Percentiles rank a stretch among this genome's conserved stretches.
These are phyloP conservation scores for Clarias pachynema DNA, from an alignment of 2,797 vertebrate genomes.

Conservation along the genomic window DNA sequence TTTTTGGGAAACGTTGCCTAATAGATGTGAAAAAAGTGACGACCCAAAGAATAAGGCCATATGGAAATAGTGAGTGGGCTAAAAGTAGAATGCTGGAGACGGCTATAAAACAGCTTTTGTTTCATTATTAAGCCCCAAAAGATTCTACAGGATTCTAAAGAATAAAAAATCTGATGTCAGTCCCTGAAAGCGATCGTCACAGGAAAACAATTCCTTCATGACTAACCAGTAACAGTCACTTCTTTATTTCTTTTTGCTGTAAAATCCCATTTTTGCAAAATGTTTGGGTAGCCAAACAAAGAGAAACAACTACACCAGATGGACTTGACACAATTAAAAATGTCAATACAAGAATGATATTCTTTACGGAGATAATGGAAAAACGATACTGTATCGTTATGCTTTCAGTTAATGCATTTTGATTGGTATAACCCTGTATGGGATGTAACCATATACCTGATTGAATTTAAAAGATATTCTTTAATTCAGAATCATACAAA, in stretches of 20 bases:
- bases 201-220: background rate
- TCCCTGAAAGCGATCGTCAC: constrained; percentile 19
- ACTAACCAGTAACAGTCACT: background rate
- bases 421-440: background rate
- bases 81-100: constrained; percentile 11
- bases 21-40: constrained; percentile 7
- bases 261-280: background rate
- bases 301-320: background rate
- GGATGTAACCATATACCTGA: background rate
- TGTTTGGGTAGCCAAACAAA: background rate
- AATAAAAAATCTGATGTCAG: constrained; percentile 19
- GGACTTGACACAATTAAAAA: too few species aligned
- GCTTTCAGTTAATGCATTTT: background rate
- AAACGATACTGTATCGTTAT: background rate
- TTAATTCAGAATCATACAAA: too few species aligned
- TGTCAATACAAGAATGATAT: background rate
- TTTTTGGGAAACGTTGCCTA: background rate
- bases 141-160: constrained; percentile 3
- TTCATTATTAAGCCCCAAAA: constrained; percentile 14
- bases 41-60: constrained; percentile 16
- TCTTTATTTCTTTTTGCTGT: background rate
- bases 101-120: constrained; percentile 30
- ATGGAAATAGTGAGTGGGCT: constrained; percentile 42
- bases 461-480: too few species aligned
- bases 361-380: background rate